Percentiles rank a stretch among this genome's conserved stretches.
These are phyloP conservation scores for Poecilia picta DNA, from an alignment of 2,797 vertebrate genomes.

Conservation along the genomic window DNA sequence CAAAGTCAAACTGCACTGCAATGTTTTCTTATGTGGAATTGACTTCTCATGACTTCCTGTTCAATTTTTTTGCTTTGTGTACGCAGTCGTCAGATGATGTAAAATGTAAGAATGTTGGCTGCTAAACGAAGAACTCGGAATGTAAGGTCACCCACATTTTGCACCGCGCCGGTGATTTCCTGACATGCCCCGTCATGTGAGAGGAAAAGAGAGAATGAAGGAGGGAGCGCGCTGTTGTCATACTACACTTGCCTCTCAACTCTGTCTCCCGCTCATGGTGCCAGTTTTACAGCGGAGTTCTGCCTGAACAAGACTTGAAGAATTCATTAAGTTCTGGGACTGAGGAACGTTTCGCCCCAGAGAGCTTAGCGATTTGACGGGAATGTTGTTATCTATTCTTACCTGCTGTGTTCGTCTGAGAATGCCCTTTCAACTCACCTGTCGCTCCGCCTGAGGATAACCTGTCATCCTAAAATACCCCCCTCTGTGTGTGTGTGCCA, in stretches of 20 bases:
- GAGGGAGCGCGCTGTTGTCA: conserved; percentile 24
- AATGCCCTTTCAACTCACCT: conserved; percentile 25
- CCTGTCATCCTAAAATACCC: conserved; percentile 24
- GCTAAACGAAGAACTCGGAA: conserved; percentile 41
- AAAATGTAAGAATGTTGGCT: conserved; percentile 8
- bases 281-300: conserved; percentile 39
- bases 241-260: conserved; percentile 37
- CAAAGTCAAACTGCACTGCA: conserved; percentile 44
- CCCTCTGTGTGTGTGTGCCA: conserved; percentile 31
- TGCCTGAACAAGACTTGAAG: conserved; percentile 67
- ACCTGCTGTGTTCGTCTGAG: conserved; percentile 37
- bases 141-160: conserved; percentile 40
- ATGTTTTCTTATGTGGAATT: conserved; percentile 47
- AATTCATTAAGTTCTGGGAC: conserved; percentile 47
- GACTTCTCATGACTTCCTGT: conserved; percentile 30
- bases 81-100: conserved; percentile 17
- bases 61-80: conserved; percentile 22
- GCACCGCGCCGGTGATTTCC: conserved; percentile 30
- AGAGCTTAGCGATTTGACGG: conserved; percentile 35
- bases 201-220: conserved; percentile 17
- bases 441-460: conserved; percentile 49
- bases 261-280: conserved; percentile 35
- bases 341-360: conserved; percentile 48
- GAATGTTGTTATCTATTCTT: conserved; percentile 49
- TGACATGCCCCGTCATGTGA: conserved; percentile 51